Evolutionary conservation across 2,888 invertebrate species (phyloP), one percentile per base, ranked within the genome.

Genomic region (Anoplius nigerrimus): DNA sequence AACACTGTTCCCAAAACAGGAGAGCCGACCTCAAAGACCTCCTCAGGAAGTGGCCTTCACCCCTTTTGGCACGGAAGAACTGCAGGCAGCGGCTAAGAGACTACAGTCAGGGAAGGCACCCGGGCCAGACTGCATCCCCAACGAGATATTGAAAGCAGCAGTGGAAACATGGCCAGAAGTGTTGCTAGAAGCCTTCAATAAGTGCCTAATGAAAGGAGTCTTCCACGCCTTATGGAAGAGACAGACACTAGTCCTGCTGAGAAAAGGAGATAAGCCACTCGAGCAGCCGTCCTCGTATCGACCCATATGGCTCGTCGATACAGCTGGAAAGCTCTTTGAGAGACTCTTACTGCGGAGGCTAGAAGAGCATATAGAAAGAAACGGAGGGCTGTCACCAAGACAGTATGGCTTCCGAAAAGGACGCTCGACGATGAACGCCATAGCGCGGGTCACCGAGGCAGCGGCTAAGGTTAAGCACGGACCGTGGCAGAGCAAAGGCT

Each of bases 331-430:
- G 34, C 6, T 34, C 6, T 34, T 34, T 1, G 59, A 59, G n/a
- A 15, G 18, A 3, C 13, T 59, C 2, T 5, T 46, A 2, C 2
- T 2, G 3, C 24, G 1, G 2, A 21, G 48, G 4, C 45, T 59
- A 4, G 4, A 4, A 22, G 24, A 3, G 16, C 48, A 21, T 2
- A 22, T 24, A 2, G 48, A 46, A 22, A 1, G 13, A 13, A 15
- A 5, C 6, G 57, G 42, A 4, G 45, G 15, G 11, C 27, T 59
- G 2, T 15, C 48, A 2, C 8, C 21, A 2, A 15, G 0, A 0
- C 59, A 59, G 20, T 59, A 48, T 20, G 59, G 46, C 8, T 59
- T 59, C n/a, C 22, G 59, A 27, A 24, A 5, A 24, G 48, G 27
- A 1, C 15, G 48, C 2, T 48, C 48, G 3, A 59, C 59, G 16